phyloP scores from a whole-genome alignment of 2,113 vertebrate species.

The Pontoporia blainvillei region DNA sequence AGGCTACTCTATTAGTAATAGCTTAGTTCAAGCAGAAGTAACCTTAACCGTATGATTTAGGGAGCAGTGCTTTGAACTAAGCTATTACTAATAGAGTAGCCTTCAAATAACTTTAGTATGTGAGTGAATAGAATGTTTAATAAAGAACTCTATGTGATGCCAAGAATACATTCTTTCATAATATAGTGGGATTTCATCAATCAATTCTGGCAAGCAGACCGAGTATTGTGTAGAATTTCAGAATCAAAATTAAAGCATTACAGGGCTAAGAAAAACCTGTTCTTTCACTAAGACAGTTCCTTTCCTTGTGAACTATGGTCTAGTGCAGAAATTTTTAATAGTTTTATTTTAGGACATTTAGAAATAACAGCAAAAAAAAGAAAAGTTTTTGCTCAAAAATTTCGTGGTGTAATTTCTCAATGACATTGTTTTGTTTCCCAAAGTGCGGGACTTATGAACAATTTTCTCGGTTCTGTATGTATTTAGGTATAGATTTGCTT shows the following conservation, averaged over 20 bases:
- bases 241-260: slow-evolving; percentile 14
- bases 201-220: background rate
- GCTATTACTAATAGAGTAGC: background rate
- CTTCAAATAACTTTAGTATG: background rate
- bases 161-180: background rate
- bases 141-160: background rate
- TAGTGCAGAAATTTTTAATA: background rate
- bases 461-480: background rate
- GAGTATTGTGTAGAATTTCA: background rate
- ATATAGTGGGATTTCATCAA: background rate
- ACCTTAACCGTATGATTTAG: background rate
- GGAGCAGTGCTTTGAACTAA: background rate
- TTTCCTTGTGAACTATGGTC: background rate
- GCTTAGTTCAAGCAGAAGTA: background rate
- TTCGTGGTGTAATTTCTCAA: background rate
- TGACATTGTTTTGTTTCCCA: background rate
- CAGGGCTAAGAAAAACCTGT: background rate
- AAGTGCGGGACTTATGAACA: background rate
- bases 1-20: too few relatives aligned
- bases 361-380: background rate
- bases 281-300: background rate
- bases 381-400: background rate
- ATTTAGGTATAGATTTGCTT: background rate
- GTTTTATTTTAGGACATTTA: background rate
- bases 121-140: background rate